phyloP scores from a whole-genome alignment of 1,140 invertebrate species.

The Polypedilum pembai region DNA sequence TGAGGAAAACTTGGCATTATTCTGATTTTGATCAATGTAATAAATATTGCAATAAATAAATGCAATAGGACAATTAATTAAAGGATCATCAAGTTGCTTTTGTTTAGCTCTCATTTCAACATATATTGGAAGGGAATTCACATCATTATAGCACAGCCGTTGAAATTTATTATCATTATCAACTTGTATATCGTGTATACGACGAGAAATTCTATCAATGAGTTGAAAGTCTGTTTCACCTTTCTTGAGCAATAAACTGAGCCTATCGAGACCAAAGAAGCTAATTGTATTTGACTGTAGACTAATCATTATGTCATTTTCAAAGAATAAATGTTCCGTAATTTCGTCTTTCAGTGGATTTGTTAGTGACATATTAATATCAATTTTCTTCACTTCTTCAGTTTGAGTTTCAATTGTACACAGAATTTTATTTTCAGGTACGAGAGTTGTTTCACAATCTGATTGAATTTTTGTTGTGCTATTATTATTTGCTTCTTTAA shows the following conservation, averaged over 20 bases:
- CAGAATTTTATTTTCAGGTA: not conserved
- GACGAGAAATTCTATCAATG: not conserved
- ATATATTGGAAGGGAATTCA: not conserved
- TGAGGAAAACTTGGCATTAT: not conserved
- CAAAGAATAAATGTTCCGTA: not conserved
- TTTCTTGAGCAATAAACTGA: not conserved
- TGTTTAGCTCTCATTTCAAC: constrained; percentile 21
- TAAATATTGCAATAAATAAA: not conserved
- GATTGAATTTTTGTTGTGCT: not conserved
- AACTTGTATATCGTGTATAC: not conserved
- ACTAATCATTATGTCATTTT: not conserved
- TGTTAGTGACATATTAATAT: not conserved
- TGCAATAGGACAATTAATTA: not conserved
- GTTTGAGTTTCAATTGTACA: not conserved
- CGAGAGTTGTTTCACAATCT: not conserved
- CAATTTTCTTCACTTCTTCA: not conserved
- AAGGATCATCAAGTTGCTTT: not conserved
- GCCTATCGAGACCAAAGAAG: not conserved
- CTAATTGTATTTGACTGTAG: not conserved
- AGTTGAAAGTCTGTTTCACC: not conserved
- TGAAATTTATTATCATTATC: constrained; percentile 14
- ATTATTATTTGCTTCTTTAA: constrained; percentile 20
- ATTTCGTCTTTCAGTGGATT: not conserved
- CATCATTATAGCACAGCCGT: constrained; percentile 11
- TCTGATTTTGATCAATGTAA: not conserved